Conservation (phyloP, 2,888 invertebrate species). For the Corbicula japonica region DNA sequence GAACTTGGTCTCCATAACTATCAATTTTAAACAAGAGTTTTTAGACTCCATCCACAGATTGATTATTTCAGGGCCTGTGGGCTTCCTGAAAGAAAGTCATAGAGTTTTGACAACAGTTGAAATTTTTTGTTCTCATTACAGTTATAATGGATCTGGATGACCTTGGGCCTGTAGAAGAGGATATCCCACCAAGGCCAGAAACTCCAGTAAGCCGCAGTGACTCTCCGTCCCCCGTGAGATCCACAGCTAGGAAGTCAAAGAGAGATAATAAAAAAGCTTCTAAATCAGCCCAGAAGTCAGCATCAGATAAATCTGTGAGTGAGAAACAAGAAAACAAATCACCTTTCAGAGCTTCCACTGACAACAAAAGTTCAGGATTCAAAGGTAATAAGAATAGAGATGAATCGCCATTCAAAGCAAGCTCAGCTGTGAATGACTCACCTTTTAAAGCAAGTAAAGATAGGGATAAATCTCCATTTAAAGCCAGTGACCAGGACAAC, state of each 20-base stretch:
- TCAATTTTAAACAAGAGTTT: no score
- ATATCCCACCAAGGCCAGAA: conserved; percentile 30
- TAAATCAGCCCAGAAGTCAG: conserved; percentile 31
- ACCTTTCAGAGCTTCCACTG: conserved; percentile 46
- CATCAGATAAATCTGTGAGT: conserved; percentile 13
- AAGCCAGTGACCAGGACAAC: conserved; percentile 28
- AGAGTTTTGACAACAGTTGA: no score
- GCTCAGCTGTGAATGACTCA: conserved; percentile 9
- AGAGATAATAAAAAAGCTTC: conserved; percentile 35
- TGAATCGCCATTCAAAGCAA: conserved; percentile 37
- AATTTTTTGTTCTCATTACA: conserved; percentile 44
- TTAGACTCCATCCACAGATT: no score
- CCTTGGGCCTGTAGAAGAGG: conserved; percentile 53
- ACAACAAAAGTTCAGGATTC: conserved; percentile 24
- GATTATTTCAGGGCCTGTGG: no score
- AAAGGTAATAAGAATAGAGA: conserved; percentile 30
- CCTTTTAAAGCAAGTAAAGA: conserved; percentile 35
- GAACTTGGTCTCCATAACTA: no score
- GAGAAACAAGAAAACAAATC: conserved; percentile 29
- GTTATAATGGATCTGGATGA: conserved; percentile 70
- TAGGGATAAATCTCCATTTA: conserved; percentile 49
- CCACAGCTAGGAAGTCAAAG: conserved; percentile 43
- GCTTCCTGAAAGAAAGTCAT: no score
- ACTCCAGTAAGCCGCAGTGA: conserved; percentile 41
- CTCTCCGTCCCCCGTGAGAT: conserved; percentile 50